These are phyloP conservation scores for Danio albolineatus DNA, from an alignment of 2,797 vertebrate species.

Conservation along the genomic window DNA sequence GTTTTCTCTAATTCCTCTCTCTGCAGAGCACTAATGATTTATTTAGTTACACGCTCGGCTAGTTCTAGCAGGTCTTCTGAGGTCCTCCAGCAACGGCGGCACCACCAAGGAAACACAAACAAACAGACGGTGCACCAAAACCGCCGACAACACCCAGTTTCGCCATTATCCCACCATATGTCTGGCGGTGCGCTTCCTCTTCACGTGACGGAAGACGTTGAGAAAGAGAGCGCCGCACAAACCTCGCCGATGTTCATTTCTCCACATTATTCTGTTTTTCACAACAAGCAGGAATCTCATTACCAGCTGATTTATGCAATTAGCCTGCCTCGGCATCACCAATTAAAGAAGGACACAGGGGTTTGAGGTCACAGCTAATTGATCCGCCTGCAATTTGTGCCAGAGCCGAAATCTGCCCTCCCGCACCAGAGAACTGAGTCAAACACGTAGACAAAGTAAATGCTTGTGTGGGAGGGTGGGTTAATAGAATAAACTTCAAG, in stretches of 20 bases:
- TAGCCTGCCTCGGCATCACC: conserved; percentile 83
- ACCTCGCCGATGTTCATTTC: conserved; percentile 80
- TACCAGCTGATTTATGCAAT: conserved; percentile 89
- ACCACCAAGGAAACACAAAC: conserved; percentile 56
- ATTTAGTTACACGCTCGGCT: conserved; percentile 69
- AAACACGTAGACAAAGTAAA: conserved; percentile 2
- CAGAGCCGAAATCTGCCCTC: conserved; percentile 67
- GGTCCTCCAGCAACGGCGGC: conserved; percentile 42
- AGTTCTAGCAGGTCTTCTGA: conserved; percentile 64
- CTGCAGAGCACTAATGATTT: conserved; percentile 72
- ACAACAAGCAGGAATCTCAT: conserved; percentile 89
- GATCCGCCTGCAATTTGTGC: conserved; percentile 83
- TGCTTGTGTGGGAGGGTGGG: conserved; percentile 62
- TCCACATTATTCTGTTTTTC: conserved; percentile 85
- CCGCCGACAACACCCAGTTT: conserved; percentile 24
- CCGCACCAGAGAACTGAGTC: neutral
- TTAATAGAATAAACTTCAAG: conserved; percentile 69
- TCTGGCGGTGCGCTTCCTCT: conserved; percentile 36
- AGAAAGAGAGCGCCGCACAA: conserved; percentile 16
- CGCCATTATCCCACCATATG: conserved; percentile 53
- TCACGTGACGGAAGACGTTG: conserved; percentile 39
- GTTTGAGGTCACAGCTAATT: conserved; percentile 89
- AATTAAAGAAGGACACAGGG: conserved; percentile 90
- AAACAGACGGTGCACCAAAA: conserved; percentile 49
- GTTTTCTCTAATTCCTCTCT: conserved; percentile 70